A percentile compares a stretch with the other conserved stretches of the same genome.
Conservation (phyloP, 2,888 invertebrate genomes). For the Halictus ligatus region DNA sequence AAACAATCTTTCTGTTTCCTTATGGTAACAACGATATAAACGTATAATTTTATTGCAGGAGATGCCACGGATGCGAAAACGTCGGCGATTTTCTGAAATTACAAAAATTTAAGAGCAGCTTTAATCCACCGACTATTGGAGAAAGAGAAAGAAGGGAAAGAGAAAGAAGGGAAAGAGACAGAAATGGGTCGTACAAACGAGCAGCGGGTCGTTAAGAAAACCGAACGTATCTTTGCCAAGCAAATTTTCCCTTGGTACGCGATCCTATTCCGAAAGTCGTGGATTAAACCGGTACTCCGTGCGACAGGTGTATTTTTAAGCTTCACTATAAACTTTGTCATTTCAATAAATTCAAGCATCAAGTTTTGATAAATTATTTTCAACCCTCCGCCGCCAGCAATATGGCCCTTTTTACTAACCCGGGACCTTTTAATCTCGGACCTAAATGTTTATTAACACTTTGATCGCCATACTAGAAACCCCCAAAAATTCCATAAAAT, state of each 20-base stretch:
- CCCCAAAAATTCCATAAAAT: no score
- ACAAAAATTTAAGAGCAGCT: background rate
- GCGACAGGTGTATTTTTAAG: background rate
- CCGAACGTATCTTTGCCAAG: background rate
- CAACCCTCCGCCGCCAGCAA: background rate
- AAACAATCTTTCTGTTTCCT: background rate
- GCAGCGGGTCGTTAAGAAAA: background rate
- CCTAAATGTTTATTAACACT: no score
- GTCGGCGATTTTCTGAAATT: background rate
- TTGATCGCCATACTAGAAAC: no score
- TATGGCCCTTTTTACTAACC: background rate
- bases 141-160: background rate
- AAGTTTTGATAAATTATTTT: background rate
- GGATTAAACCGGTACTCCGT: background rate
- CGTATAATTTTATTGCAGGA: background rate
- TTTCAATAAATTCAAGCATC: background rate
- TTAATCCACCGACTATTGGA: conserved; percentile 1
- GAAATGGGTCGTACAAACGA: background rate
- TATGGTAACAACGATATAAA: background rate
- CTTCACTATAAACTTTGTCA: background rate
- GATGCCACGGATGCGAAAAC: background rate
- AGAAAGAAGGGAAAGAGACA: background rate
- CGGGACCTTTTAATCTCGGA: no score
- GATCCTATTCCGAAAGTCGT: background rate
- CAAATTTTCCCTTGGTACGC: background rate